Percentiles rank a stretch among this genome's conserved stretches.
Evolutionary conservation across 2,113 vertebrate genomes (phyloP).

Genomic region (Notechis scutatus): DNA sequence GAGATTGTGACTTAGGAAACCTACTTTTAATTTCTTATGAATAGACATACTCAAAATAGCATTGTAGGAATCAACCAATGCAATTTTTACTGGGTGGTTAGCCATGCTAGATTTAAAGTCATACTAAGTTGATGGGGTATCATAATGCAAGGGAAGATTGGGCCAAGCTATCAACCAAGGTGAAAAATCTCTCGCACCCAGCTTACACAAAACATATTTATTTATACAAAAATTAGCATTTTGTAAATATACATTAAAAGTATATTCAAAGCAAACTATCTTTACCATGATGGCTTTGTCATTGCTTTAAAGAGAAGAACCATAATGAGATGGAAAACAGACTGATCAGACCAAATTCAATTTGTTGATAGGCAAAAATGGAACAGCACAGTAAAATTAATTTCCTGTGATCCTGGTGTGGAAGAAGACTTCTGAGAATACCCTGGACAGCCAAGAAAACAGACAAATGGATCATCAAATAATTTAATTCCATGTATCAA

Average conservation of each 20-base stretch:
- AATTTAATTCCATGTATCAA: background rate
- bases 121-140: background rate
- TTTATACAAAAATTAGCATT: background rate
- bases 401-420: background rate
- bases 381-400: background rate
- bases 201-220: background rate
- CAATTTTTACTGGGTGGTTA: background rate
- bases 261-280: background rate
- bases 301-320: background rate
- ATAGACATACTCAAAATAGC: background rate
- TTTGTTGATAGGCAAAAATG: background rate
- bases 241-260: background rate
- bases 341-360: background rate
- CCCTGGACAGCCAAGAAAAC: background rate
- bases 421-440: background rate
- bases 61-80: background rate
- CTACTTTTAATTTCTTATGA: background rate
- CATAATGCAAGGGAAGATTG: background rate
- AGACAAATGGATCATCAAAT: background rate
- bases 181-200: background rate
- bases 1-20: background rate
- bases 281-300: background rate
- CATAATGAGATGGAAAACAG: background rate
- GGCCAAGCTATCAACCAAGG: background rate
- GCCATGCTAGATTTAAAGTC: background rate